Percentiles rank a stretch among this genome's conserved stretches.
Evolutionary conservation across 2,797 vertebrate species (phyloP).

Genomic region (Erpetoichthys calabaricus): DNA sequence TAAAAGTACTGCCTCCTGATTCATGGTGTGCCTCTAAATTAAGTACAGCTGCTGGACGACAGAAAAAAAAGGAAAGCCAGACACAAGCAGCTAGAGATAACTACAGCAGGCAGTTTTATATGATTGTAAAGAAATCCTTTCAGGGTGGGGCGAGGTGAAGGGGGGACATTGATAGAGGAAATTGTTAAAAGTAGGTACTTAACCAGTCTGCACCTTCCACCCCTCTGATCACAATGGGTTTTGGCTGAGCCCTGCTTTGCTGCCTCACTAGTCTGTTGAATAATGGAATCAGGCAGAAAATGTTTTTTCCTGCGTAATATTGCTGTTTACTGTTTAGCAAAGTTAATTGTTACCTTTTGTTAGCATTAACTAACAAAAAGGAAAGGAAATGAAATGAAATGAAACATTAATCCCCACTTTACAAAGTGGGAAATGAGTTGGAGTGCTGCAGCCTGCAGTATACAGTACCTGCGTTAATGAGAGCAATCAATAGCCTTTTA

Average conservation of each 20-base stretch:
- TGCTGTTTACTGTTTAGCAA: too few relatives aligned
- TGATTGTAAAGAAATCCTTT: conserved; percentile 7
- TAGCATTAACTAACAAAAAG: too few relatives aligned
- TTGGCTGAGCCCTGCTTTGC: conserved; percentile 11
- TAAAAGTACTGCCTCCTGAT: conserved; percentile 2
- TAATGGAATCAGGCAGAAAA: conserved; percentile 25
- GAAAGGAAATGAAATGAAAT: conserved; percentile 18
- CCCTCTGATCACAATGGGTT: conserved; percentile 11
- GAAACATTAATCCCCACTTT: conserved; percentile 11
- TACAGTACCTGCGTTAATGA: conserved; percentile 65
- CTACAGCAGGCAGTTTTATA: conserved; percentile 8
- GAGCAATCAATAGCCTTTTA: conserved; percentile 69
- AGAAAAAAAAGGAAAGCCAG: background rate
- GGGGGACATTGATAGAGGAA: conserved; percentile 6
- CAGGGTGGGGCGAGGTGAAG: background rate
- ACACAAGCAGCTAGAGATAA: conserved; percentile 8
- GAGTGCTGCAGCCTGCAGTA: conserved; percentile 55
- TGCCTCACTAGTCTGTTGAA: conserved; percentile 25
- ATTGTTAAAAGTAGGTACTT: conserved; percentile 24
- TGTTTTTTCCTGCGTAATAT: too few relatives aligned
- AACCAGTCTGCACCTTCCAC: conserved; percentile 13
- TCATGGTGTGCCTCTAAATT: conserved; percentile 9
- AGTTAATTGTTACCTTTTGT: too few relatives aligned
- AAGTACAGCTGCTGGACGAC: conserved; percentile 4
- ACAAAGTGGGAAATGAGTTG: conserved; percentile 32